These are phyloP conservation scores for Trachelus stipa DNA, from an alignment of 2,888 invertebrate genomes.

Conservation along the genomic window DNA sequence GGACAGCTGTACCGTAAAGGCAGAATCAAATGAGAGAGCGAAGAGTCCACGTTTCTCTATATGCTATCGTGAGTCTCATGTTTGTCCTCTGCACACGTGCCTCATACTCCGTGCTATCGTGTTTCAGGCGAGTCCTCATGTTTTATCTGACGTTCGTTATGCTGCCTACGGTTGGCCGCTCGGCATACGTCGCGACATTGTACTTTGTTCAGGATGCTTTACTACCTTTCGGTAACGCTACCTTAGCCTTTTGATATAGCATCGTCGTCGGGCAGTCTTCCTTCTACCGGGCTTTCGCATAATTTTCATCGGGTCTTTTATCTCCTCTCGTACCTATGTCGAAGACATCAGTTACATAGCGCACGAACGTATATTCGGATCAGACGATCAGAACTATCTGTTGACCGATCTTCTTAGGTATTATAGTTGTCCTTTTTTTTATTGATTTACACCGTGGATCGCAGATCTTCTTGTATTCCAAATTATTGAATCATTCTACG, in stretches of 20 bases:
- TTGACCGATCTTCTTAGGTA: neutral
- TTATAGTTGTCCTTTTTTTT: neutral
- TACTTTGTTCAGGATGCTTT: slow-evolving; percentile 49
- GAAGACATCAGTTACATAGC: neutral
- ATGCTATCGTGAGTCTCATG: slow-evolving; percentile 37
- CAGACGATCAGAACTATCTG: neutral
- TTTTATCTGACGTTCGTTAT: slow-evolving; percentile 61
- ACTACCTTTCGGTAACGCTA: slow-evolving; percentile 39
- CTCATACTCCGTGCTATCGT: slow-evolving; percentile 3
- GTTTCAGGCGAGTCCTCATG: slow-evolving; percentile 46
- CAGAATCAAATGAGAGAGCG: slow-evolving; percentile 2
- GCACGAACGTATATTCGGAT: neutral
- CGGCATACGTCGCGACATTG: slow-evolving; percentile 28
- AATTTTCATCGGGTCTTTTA: neutral
- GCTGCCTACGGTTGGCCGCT: slow-evolving; percentile 30
- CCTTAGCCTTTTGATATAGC: slow-evolving; percentile 29
- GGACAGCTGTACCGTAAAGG: slow-evolving; percentile 11
- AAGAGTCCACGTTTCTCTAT: slow-evolving; percentile 18
- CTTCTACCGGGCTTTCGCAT: slow-evolving; percentile 9
- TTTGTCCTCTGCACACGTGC: slow-evolving; percentile 24
- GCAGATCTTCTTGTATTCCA: neutral
- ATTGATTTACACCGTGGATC: neutral
- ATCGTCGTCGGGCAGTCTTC: slow-evolving; percentile 3
- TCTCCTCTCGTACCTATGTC: neutral
- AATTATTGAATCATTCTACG: neutral